phyloP scores from a whole-genome alignment of 2,797 vertebrate genomes.

The Phoxinus dragarum region DNA sequence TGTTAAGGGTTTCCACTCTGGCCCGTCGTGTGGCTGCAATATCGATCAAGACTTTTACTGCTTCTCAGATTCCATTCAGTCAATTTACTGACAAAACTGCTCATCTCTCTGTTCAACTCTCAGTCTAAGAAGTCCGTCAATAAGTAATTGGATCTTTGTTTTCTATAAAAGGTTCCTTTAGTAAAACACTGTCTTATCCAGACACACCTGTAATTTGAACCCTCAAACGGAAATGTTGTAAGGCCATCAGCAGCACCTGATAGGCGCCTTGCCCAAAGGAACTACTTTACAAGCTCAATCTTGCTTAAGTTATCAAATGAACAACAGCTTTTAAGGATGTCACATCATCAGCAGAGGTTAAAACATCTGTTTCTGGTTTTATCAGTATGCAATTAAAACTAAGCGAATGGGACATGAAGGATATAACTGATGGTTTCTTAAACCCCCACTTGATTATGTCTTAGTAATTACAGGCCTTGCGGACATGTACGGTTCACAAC shows the following conservation, averaged over 20 bases:
- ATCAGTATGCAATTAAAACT: constrained; percentile 34
- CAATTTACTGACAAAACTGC: constrained; percentile 22
- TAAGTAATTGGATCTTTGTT: constrained; percentile 42
- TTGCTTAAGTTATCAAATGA: constrained; percentile 8
- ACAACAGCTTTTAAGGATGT: constrained; percentile 17
- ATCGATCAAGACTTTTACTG: constrained; percentile 40
- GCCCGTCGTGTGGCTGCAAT: constrained; percentile 15
- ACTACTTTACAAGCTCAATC: constrained; percentile 23
- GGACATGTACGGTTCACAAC: constrained; percentile 17
- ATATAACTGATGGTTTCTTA: constrained; percentile 34
- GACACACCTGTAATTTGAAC: constrained; percentile 27
- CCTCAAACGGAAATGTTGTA: constrained; percentile 5
- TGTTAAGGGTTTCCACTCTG: constrained; percentile 6
- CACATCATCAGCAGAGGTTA: constrained; percentile 28
- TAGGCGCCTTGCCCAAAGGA: constrained; percentile 18
- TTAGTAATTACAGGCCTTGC: constrained; percentile 53
- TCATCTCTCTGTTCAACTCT: constrained; percentile 12
- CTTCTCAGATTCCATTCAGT: constrained; percentile 38
- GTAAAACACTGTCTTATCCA: constrained; percentile 26
- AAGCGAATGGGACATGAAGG: constrained; percentile 29
- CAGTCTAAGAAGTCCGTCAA: constrained; percentile 32
- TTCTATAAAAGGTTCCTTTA: constrained; percentile 21
- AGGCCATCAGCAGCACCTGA: constrained; percentile 12
- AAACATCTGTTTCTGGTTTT: constrained; percentile 49
- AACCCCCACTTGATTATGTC: constrained; percentile 36